Evolutionary conservation across 2,113 vertebrate species (phyloP).

Genomic region (Spea bombifrons): DNA sequence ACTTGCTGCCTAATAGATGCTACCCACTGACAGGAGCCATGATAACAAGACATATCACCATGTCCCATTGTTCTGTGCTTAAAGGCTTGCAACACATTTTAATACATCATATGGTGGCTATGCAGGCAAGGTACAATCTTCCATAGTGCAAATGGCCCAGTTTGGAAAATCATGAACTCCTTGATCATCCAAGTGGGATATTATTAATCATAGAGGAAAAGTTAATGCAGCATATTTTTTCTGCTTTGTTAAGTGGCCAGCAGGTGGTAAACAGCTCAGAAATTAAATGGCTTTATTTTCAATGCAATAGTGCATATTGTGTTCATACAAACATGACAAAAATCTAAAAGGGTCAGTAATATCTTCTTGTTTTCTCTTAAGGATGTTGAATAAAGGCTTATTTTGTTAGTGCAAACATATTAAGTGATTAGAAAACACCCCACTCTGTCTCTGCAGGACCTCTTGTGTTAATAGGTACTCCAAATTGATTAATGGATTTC

Average conservation of each 20-base stretch:
- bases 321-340: not conserved
- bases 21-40: no score
- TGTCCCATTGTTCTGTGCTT: no score
- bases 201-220: conserved; percentile 39
- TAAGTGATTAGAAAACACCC: conserved; percentile 44
- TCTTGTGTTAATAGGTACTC: conserved; percentile 44
- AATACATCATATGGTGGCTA: no score
- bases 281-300: not conserved
- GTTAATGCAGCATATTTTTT: conserved; percentile 25
- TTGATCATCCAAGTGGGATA: not conserved
- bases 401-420: conserved; percentile 28
- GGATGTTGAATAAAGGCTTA: not conserved
- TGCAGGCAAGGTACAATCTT: not conserved
- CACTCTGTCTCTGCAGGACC: conserved; percentile 33
- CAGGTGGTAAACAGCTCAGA: not conserved
- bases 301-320: not conserved
- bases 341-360: not conserved
- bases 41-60: no score
- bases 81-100: no score
- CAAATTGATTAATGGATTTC: conserved; percentile 47
- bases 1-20: no score
- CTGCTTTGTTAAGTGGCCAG: conserved; percentile 12
- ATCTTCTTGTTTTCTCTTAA: conserved; percentile 18
- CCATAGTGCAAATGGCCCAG: no score
- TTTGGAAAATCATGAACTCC: no score